Percentiles rank a stretch among this genome's conserved stretches.
Conservation (phyloP, 2,888 invertebrate species). For the Hylaea fasciaria region DNA sequence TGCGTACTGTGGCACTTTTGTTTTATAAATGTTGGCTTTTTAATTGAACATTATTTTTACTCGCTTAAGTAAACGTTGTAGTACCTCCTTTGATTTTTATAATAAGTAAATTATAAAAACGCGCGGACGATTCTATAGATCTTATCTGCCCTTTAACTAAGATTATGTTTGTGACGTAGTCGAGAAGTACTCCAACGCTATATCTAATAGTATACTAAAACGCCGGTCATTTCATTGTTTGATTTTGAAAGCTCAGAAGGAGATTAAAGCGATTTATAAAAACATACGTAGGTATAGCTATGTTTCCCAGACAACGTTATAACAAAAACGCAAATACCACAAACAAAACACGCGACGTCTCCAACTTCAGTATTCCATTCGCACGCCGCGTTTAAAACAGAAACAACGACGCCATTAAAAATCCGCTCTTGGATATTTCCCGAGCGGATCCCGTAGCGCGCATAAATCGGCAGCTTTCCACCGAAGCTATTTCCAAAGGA, state of each 20-base stretch:
- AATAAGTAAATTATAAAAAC: background rate
- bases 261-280: background rate
- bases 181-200: too few relatives aligned
- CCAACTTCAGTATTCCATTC: conserved; percentile 80
- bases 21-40: background rate
- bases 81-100: background rate
- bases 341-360: conserved; percentile 58
- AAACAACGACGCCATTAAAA: conserved; percentile 84
- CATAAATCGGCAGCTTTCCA: conserved; percentile 84
- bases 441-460: conserved; percentile 80
- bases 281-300: conserved; percentile 8
- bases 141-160: too few relatives aligned
- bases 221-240: too few relatives aligned
- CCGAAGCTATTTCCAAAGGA: conserved; percentile 84
- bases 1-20: conserved; percentile 8
- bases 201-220: too few relatives aligned
- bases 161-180: too few relatives aligned
- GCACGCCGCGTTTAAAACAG: conserved; percentile 82
- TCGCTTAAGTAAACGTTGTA: background rate
- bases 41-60: background rate
- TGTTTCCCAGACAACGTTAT: conserved; percentile 10
- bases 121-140: background rate
- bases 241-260: too few relatives aligned
- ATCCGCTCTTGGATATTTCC: conserved; percentile 83
- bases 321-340: conserved; percentile 47